Base-by-base conservation (phyloP, 2,797 vertebrate genomes). In the Coracias cyanogaster region DNA sequence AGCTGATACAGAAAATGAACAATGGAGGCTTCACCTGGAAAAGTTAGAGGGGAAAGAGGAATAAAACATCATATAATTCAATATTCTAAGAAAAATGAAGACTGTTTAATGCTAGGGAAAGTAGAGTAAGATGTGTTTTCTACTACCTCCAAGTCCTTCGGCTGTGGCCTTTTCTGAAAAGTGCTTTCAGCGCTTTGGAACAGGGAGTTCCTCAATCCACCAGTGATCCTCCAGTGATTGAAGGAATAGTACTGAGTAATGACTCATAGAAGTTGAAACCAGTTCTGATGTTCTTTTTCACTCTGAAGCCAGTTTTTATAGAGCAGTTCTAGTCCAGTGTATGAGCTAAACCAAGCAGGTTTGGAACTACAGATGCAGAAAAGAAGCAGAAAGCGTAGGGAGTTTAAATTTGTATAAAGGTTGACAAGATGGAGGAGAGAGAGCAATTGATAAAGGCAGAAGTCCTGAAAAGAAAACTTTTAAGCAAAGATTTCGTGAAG, bases 401-500 rank as follows among this genome's bases (percentile, higher is more conserved):
- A 83, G 26, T 67, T 91, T 72, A 89, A 93, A 81, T 41, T 92
- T 89, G 48, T 83, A 55, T 76, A 70, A 79, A 90, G 58, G 80
- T 73, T 88, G 85, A 66, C 28, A 76, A 91, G 46, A 46, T 19
- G 78, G n/a, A 43, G 35, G 81, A 65, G 48, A 86, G 60, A 77
- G 39, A 71, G 24, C 26, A 76, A 51, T 29, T 90, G 92, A 83
- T 91, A 85, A 95, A 69, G 69, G 51, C 79, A 86, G 28, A 58
- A 91, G 1, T 76, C 74, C 31, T 74, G 29, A 69, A 79, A 84
- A 35, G 55, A 25, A 86, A 61, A 22, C 39, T 93, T 90, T 72
- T 79, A 90, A 76, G 35, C 48, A 86, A 71, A 91, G 35, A 64
- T 88, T 90, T 89, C 28, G 43, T 61, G 35, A 90, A 89, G 49